A percentile compares a stretch with the other conserved stretches of the same genome.
Evolutionary conservation across 2,797 vertebrate species (phyloP).

Genomic region (Coregonus suidteri): DNA sequence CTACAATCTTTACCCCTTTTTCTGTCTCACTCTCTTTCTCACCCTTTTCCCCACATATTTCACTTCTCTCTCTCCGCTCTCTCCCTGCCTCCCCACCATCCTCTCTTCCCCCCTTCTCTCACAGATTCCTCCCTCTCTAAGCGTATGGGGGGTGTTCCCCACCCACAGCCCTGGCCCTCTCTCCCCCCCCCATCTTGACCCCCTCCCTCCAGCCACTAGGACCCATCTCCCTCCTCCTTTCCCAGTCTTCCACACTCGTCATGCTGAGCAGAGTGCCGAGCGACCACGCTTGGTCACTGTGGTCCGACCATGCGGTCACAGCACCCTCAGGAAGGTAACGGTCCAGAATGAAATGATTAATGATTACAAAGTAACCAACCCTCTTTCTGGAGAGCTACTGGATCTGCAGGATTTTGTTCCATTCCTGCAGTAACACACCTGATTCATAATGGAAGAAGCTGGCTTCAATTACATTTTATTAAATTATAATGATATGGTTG

Average conservation of each 20-base stretch:
- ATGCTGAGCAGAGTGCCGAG: slow-evolving; percentile 84
- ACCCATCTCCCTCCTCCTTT: slow-evolving; percentile 62
- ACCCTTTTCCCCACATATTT: neutral
- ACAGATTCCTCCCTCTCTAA: slow-evolving; percentile 75
- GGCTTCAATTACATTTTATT: neutral
- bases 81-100: neutral
- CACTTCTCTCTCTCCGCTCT: neutral
- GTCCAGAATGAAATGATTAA: neutral
- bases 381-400: no score
- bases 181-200: slow-evolving; percentile 52
- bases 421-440: neutral
- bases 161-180: slow-evolving; percentile 69
- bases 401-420: no score
- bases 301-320: slow-evolving; percentile 80
- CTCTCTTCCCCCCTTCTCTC: slow-evolving; percentile 34
- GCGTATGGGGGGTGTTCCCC: slow-evolving; percentile 62
- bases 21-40: neutral
- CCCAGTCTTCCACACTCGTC: slow-evolving; percentile 78
- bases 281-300: slow-evolving; percentile 91
- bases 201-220: slow-evolving; percentile 50
- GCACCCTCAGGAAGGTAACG: slow-evolving; percentile 78
- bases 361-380: neutral
- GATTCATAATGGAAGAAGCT: neutral
- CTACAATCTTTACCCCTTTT: slow-evolving; percentile 1
- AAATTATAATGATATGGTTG: neutral